Evolutionary conservation across 2,888 invertebrate genomes (phyloP).

Genomic region (Sinopyrophorus schimmeli): DNA sequence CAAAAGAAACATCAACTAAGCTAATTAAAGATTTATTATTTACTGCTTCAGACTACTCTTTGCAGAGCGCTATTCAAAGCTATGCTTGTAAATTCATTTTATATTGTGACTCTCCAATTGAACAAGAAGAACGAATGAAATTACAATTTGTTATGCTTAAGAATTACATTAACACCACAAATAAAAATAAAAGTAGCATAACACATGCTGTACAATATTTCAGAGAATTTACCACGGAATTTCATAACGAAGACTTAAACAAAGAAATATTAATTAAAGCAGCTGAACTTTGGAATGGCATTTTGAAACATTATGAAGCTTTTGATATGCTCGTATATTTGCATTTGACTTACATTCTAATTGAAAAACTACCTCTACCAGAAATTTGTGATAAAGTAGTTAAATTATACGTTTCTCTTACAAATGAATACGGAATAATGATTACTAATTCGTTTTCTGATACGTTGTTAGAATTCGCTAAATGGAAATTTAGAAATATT

Average conservation of each 20-base stretch:
- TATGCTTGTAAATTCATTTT: constrained; percentile 16
- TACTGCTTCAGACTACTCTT: not conserved
- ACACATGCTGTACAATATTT: no score
- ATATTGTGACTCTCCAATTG: constrained; percentile 1
- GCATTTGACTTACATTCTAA: constrained; percentile 12
- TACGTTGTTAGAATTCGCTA: no score
- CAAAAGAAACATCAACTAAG: constrained; percentile 2
- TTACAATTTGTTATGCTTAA: constrained; percentile 5
- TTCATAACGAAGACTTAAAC: constrained; percentile 5
- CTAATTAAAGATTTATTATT: constrained; percentile 16
- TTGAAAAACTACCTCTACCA: not conserved
- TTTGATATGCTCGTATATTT: constrained; percentile 16
- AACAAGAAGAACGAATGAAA: not conserved
- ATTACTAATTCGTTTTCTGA: no score
- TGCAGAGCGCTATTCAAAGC: constrained; percentile 6
- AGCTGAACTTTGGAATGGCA: constrained; percentile 8
- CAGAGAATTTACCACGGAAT: no score
- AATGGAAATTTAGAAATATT: no score
- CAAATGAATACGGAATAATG: constrained; percentile 9
- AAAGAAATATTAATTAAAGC: constrained; percentile 5
- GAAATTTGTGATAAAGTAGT: constrained; percentile 4
- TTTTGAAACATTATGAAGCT: constrained; percentile 6
- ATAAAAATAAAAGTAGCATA: not conserved
- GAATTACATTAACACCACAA: not conserved
- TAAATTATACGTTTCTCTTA: constrained; percentile 6